phyloP scores from a whole-genome alignment of 2,113 vertebrate genomes.

The Psilopogon haemacephalus region DNA sequence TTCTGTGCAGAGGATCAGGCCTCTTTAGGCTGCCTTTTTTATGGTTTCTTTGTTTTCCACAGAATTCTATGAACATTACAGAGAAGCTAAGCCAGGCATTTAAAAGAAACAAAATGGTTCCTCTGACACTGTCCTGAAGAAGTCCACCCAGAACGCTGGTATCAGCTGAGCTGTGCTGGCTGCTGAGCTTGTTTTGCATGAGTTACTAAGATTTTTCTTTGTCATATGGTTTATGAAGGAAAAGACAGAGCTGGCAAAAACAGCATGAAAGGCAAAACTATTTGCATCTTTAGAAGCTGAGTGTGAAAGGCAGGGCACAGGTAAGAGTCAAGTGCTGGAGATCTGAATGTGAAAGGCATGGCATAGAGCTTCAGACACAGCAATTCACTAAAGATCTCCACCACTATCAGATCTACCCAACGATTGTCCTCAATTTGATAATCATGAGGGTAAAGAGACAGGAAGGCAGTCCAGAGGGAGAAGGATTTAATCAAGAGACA shows the following conservation, averaged over 20 bases:
- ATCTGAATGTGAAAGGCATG: neutral
- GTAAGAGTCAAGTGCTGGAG: neutral
- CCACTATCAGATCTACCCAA: neutral
- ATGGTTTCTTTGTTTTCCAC: neutral
- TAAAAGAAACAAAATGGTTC: neutral
- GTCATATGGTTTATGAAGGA: neutral
- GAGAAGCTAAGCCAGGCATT: neutral
- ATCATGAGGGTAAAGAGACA: neutral
- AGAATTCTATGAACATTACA: neutral
- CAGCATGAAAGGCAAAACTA: neutral
- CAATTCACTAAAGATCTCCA: neutral
- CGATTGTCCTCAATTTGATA: neutral
- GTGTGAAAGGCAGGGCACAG: neutral
- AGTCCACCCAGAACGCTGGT: neutral
- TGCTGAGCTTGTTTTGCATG: constrained; percentile 7
- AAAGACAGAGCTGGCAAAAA: neutral
- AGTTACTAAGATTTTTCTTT: neutral
- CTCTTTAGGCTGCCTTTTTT: neutral
- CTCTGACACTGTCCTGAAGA: neutral
- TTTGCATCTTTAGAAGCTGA: neutral
- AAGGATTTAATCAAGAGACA: neutral
- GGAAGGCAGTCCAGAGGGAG: neutral
- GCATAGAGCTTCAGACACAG: neutral
- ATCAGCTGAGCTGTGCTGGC: neutral
- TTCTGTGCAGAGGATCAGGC: constrained; percentile 1